Evolutionary conservation across 2,888 invertebrate species (phyloP), one percentile per base, ranked within the genome.

Genomic region (Sabatieria punctata): DNA sequence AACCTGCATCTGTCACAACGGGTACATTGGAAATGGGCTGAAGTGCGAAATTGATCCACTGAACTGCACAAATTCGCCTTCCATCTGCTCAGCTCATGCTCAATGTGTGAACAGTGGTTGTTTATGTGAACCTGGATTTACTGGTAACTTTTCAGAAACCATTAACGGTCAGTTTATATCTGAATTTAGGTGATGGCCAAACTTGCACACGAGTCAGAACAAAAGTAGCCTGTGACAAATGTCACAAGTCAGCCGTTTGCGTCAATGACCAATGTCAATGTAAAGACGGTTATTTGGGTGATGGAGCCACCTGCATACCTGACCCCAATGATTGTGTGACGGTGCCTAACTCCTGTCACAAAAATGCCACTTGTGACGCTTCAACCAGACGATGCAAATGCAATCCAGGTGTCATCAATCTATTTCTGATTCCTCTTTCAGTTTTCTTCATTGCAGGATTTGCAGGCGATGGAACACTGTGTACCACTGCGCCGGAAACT

Each of bases 241-340:
- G 89, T 71, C 84, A 86, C 60, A 76, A 76, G 62, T 82, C 88
- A 67, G 83, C 86, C 47, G 72, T 81, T 54, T 91, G 89, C 69
- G 79, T 80, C 57, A 84, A 84, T 69, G 86, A 78, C 68, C 74
- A 78, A 60, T 91, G 89, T 70, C 74, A 78, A 51, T 91, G 91
- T 69, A 77, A 78, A 61, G 77, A 80, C 55, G 86, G 85, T 64
- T 91, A 79, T 68, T 82, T 85, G 39, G 89, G 89, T 49, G 85
- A 91, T 71, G 63, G 63, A 18, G 38, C 56, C 8, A 54, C 55
- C 35, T 62, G 62, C 48, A 57, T 59, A 2, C 57, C 60, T 3
- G 60, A 61, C 46, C 58, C 57, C 1, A 36, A 54, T 13, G 60
- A 61, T 43, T 61, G 61, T 45, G 47, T 57, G 8, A 6, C 19